Base-by-base conservation (phyloP, 2,797 vertebrate species). In the Steatocranus sp. region DNA sequence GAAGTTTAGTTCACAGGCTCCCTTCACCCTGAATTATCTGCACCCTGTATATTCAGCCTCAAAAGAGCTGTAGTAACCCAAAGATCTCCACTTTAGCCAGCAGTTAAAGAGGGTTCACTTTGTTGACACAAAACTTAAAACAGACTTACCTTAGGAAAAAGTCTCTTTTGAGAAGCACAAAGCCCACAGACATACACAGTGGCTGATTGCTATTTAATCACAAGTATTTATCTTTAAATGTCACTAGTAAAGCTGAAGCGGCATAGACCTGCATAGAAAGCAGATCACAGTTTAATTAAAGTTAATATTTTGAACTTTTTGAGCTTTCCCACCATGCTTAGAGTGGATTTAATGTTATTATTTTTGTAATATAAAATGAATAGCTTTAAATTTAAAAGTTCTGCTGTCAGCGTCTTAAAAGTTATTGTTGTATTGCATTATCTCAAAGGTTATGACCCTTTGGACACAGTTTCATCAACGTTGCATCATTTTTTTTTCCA, bases 401-500 rank as follows among this genome's bases (percentile, higher is more conserved):
- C 9, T 27, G 20, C 23, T 46, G 38, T 27, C 15, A 68, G 23
- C 6, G 1, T 2, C 11, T 25, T 3, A 41, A 27, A 25, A n/a
- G 30, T 38, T 11, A 49, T 34, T 56, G 32, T 32, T 53, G 20
- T 12, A 14, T 78, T 78, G 38, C 20, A 48, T 76, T 3, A n/a
- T 12, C 17, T 34, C 66, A 77, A 76, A 84, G 80, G 79, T 85
- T 86, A 80, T 36, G 15, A 53, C 9, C 14, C 20, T 43, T 82
- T 38, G 10, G 74, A 80, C 54, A 82, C 49, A 56, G 78, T 92
- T 88, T 81, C 83, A 87, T 89, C 58, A 88, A 61, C 10, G 53
- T 93, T 93, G 54, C 93, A 93, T 93, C 89, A 92, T 32, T 58
- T 25, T 38, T 74, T 63, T 83, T 76, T 70, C 90, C 75, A 17